A percentile compares a stretch with the other conserved stretches of the same genome.
Conservation (phyloP, 2,888 invertebrate species). For the Pterostichus madidus region DNA sequence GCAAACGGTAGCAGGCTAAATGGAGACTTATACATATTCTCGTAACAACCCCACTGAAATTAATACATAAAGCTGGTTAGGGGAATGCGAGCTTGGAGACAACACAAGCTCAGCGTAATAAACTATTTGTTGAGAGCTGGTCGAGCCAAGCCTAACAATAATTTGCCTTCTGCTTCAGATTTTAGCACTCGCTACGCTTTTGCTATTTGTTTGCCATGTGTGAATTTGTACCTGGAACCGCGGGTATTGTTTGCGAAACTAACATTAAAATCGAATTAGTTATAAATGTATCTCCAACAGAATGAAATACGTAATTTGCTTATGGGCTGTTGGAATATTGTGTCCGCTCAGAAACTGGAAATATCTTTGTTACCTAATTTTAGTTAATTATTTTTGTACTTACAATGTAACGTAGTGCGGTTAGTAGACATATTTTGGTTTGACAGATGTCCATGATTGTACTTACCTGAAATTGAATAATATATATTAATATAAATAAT, state of each 20-base stretch:
- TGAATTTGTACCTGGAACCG: slow-evolving; percentile 11
- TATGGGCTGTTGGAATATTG: neutral
- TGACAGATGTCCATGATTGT: neutral
- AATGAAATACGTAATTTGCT: neutral
- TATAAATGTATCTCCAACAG: neutral
- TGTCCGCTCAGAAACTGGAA: no score
- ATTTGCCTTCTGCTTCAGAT: neutral
- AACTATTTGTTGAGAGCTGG: slow-evolving; percentile 34
- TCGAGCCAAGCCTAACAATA: slow-evolving; percentile 16
- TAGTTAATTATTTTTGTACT: neutral
- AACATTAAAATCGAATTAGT: slow-evolving; percentile 12
- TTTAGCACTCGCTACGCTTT: neutral
- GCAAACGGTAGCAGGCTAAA: slow-evolving; percentile 24
- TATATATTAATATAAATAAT: neutral
- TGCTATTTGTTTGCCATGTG: slow-evolving; percentile 5
- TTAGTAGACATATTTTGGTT: neutral
- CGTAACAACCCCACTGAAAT: slow-evolving; percentile 13
- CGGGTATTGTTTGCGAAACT: slow-evolving; percentile 9
- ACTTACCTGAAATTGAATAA: slow-evolving; percentile 16
- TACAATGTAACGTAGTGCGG: neutral
- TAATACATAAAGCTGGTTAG: slow-evolving; percentile 40
- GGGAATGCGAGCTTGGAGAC: slow-evolving; percentile 4
- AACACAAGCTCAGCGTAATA: slow-evolving; percentile 7
- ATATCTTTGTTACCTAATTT: no score
- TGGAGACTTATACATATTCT: slow-evolving; percentile 11